phyloP scores from a whole-genome alignment of 2,797 vertebrate species.

The Champsocephalus gunnari region DNA sequence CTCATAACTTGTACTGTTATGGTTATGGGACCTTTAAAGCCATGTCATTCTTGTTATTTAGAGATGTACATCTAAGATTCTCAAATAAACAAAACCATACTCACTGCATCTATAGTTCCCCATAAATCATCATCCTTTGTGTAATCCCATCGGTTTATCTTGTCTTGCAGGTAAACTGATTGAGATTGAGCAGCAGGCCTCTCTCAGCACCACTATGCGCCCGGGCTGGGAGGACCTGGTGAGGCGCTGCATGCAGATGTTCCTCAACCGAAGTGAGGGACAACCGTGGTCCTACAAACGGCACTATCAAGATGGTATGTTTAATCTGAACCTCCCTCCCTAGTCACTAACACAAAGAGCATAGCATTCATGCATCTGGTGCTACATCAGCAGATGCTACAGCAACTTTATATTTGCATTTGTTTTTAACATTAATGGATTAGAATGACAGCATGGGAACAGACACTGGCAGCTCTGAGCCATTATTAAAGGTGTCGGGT shows the following conservation, averaged over 20 bases:
- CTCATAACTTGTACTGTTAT: background rate
- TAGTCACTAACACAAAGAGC: background rate
- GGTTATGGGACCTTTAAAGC: background rate
- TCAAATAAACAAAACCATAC: background rate
- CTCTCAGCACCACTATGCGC: conserved; percentile 94
- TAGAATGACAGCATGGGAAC: background rate
- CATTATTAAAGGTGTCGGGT: background rate
- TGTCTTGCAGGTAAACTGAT: conserved; percentile 92
- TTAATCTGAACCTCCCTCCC: too few species aligned
- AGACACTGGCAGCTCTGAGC: background rate
- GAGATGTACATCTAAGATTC: background rate
- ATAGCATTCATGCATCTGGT: background rate
- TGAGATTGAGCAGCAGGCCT: conserved; percentile 93
- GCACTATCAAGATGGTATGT: conserved; percentile 95
- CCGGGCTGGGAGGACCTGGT: conserved; percentile 97
- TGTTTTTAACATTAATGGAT: background rate
- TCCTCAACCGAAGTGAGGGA: conserved; percentile 93
- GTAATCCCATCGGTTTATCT: conserved; percentile 5
- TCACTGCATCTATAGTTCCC: background rate
- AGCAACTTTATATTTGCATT: background rate
- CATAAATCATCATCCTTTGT: background rate
- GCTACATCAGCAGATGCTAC: background rate
- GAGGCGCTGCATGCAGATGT: conserved; percentile 96
- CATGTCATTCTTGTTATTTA: background rate
- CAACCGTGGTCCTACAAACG: conserved; percentile 96